These are phyloP conservation scores for Meliscaeva auricollis DNA, from an alignment of 2,888 invertebrate species.

Conservation along the genomic window DNA sequence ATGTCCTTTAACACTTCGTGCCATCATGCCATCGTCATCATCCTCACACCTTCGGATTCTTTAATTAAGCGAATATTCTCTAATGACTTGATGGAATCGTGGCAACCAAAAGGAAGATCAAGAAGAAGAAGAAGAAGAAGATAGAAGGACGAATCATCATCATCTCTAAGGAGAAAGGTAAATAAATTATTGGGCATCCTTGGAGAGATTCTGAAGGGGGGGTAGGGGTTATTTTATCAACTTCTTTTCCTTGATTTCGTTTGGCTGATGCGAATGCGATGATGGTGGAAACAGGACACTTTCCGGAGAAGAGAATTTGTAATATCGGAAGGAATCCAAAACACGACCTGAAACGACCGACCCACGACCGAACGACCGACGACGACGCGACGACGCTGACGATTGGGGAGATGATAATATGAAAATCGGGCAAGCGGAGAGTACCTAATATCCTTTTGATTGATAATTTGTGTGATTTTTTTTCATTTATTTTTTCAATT, in stretches of 20 bases:
- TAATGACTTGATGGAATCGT: slow-evolving; percentile 69
- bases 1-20: slow-evolving; percentile 11
- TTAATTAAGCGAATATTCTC: slow-evolving; percentile 74
- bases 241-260: slow-evolving; percentile 19
- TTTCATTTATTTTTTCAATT: background rate
- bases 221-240: slow-evolving; percentile 1
- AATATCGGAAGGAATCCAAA: slow-evolving; percentile 26
- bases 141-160: slow-evolving; percentile 65
- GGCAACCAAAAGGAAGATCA: slow-evolving; percentile 1
- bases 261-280: background rate
- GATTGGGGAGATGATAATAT: background rate
- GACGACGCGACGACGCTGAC: too few species aligned
- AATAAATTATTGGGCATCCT: slow-evolving; percentile 71
- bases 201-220: background rate
- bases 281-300: slow-evolving; percentile 32
- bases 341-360: background rate
- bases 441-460: slow-evolving; percentile 71
- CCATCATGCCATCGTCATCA: background rate
- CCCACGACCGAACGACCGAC: too few species aligned
- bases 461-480: slow-evolving; percentile 67
- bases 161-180: slow-evolving; percentile 56
- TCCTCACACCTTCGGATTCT: slow-evolving; percentile 24
- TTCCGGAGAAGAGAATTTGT: slow-evolving; percentile 13
- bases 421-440: slow-evolving; percentile 8
- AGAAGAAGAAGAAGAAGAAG: slow-evolving; percentile 6